Evolutionary conservation across 2,113 vertebrate genomes (phyloP), one percentile per base, ranked within the genome.

Genomic region (cat (Felis catus)): DNA sequence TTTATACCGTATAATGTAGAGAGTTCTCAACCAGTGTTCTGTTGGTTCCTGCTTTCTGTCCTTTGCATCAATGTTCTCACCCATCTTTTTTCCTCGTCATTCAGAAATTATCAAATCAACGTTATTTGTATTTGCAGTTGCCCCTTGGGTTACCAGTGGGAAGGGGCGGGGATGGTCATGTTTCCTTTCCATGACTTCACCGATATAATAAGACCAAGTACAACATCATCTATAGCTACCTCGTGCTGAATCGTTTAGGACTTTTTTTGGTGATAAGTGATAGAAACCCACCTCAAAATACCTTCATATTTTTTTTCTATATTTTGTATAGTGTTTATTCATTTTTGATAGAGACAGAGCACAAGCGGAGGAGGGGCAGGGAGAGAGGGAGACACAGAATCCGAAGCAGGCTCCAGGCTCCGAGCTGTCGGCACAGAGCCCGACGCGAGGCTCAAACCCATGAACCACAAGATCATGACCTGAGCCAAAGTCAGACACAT

Each of bases 211-310:
- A 21, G 21, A 29, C 58, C 41, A 70, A 0, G 15, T 16, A 4
- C 14, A 16, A 23, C 31, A 36, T 12, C 18, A 27, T 53, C 51
- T 51, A 13, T 11, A 36, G 39, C 51, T 65, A 18, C 48, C 16
- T 19, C 48, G 0, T 48, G 53, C 51, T n/a, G 10, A 36, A 82
- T 91, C 51, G 33, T 45, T 48, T 51, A 65, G 55, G 63, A 61
- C 63, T 78, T 73, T 76, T 68, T 13, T 58, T n/a, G 66, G 31
- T 78, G 41, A 63, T 33, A 61, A 61, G 19, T 45, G 53, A 68
- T 31, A 97, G 83, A 90, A 90, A 83, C 53, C 7, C 36, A 51
- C 15, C 73, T 94, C 27, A 21, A 74, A 84, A 41, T 85, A 19
- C 31, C 91, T 93, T 23, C 3, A 61, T 61, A 23, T 61, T 61